phyloP scores from a whole-genome alignment of 1,140 invertebrate species.

The Helicoverpa armigera region DNA sequence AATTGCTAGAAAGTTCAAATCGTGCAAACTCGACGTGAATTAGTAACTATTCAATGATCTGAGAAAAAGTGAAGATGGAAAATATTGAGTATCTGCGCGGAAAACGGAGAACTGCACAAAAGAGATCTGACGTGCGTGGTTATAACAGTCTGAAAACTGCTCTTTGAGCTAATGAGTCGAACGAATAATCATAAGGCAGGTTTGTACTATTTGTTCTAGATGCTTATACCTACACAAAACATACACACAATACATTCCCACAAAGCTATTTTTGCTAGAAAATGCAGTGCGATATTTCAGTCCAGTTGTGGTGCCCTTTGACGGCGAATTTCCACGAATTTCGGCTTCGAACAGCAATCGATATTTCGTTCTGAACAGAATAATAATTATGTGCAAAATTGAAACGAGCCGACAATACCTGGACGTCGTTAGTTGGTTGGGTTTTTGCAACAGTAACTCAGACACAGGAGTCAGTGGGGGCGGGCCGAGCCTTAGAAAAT shows the following conservation, averaged over 20 bases:
- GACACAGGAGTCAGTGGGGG: constrained; percentile 21
- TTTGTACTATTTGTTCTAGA: too few relatives aligned
- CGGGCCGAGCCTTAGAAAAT: constrained; percentile 33
- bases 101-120: constrained; percentile 22
- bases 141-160: neutral
- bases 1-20: constrained; percentile 9
- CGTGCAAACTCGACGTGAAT: constrained; percentile 18
- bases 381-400: constrained; percentile 1
- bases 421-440: constrained; percentile 2
- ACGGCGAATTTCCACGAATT: neutral
- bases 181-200: neutral
- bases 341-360: neutral
- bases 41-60: constrained; percentile 44
- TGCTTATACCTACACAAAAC: too few relatives aligned
- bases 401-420: neutral
- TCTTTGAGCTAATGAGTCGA: constrained; percentile 3
- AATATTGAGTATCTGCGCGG: constrained; percentile 16
- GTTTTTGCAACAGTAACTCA: constrained; percentile 33
- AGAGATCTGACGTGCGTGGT: neutral
- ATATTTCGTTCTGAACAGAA: neutral
- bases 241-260: neutral
- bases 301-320: neutral
- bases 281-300: neutral
- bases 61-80: constrained; percentile 37
- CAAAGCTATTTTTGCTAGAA: neutral